These are phyloP conservation scores for Pipa parva DNA, from an alignment of 2,113 vertebrate genomes.

Conservation along the genomic window DNA sequence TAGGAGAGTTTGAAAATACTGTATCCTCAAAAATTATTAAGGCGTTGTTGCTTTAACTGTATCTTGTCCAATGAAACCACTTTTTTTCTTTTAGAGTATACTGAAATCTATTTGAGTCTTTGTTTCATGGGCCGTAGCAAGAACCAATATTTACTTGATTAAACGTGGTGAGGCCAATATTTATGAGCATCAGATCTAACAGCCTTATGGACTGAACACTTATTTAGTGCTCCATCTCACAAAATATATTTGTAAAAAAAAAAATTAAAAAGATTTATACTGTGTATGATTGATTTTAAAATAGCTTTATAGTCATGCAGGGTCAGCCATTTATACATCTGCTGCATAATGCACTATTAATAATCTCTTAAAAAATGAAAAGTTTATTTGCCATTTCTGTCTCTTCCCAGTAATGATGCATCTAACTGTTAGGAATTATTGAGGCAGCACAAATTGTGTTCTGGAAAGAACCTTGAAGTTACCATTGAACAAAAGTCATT, in stretches of 20 bases:
- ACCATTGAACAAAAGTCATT: conserved; percentile 3
- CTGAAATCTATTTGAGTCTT: too few relatives aligned
- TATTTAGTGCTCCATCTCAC: conserved; percentile 39
- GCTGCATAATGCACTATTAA: conserved; percentile 47
- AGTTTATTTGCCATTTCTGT: conserved; percentile 29
- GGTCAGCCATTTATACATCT: conserved; percentile 47
- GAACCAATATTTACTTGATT: background rate
- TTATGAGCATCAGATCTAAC: conserved; percentile 4
- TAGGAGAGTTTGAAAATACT: too few relatives aligned
- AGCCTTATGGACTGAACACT: conserved; percentile 37
- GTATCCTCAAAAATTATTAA: too few relatives aligned
- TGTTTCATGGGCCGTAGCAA: background rate
- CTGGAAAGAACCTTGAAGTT: conserved; percentile 35
- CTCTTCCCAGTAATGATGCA: conserved; percentile 44
- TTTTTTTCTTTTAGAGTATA: too few relatives aligned
- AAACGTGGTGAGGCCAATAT: background rate
- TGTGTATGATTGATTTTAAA: conserved; percentile 47
- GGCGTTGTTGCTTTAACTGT: too few relatives aligned
- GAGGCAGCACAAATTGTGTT: conserved; percentile 47
- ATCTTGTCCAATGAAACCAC: too few relatives aligned
- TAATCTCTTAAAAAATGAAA: conserved; percentile 46
- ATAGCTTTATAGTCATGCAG: conserved; percentile 42
- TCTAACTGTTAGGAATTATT: conserved; percentile 45
- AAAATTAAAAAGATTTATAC: conserved; percentile 37
- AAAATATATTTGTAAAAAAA: conserved; percentile 41